Base-by-base conservation (phyloP, 2,797 vertebrate genomes). In the Enteromius viviparus region DNA sequence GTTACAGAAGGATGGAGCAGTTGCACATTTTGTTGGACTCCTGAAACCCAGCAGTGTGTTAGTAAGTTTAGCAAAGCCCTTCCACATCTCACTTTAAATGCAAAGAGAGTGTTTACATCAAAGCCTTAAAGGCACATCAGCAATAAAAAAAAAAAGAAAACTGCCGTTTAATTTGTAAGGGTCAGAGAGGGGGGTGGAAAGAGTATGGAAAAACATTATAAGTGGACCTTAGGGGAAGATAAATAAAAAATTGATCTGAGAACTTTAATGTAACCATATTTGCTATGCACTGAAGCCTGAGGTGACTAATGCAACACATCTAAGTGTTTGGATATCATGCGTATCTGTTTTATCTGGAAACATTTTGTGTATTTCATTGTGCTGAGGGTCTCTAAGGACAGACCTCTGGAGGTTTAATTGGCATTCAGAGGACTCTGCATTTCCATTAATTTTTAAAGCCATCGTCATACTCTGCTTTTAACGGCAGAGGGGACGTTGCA, bases 371-470 rank as follows among this genome's bases (percentile, higher is more conserved):
- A 64, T 85, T 85, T 89, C 51, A 80, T 87, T 87, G 81, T 83
- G 53, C 81, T n/a, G 65, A 84, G 65, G 77, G 75, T 34, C 89
- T 84, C 45, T 55, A 47, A 70, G 82, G 86, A 87, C 81, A 84
- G 66, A 55, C 76, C 80, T 62, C 79, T 64, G 23, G 68, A 86
- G 78, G 85, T 90, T 89, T 89, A 87, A 91, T 90, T 89, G 87
- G 60, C 81, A 89, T 91, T 91, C 87, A 75, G 83, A 78, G 87
- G 86, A 79, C 80, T 80, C 74, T 64, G 70, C 84, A 84, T 89
- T 82, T 81, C 75, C 81, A 80, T 91, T 89, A 76, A 87, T 90
- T 89, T 85, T 91, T 90, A 89, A 81, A 89, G 76, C 78, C 72
- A 23, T 37, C 68, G 37, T 85, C 86, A 80, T 62, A 37, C 78